Evolutionary conservation across 2,888 invertebrate species (phyloP), one percentile per base, ranked within the genome.

Genomic region (Artemia sp.): DNA sequence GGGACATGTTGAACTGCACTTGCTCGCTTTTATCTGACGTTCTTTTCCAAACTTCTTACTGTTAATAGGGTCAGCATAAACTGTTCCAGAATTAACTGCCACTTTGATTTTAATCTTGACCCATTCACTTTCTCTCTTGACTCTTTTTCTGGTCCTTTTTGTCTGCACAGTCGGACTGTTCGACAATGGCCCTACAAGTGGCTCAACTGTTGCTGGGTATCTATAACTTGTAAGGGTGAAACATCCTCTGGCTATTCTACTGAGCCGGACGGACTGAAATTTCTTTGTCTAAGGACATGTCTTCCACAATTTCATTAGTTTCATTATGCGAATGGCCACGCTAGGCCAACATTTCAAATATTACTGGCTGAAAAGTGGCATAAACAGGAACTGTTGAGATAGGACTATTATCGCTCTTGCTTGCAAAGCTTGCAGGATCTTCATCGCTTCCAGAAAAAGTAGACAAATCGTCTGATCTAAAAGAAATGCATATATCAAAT

Each of bases 1-100:
- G 58, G 58, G 58, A 53, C 58, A 53, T 53, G 58, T 53, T 53
- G 58, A 53, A 53, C 58, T 53, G 7, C 58, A 53, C 58, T 53
- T 53, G 58, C 58, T 53, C 58, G 7, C 58, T 53, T 53, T 53
- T 7, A 53, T 53, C 58, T 53, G 58, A 53, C 58, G 58, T 53
- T 53, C 58, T 53, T 53, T 53, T 53, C 58, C 58, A 53, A 5
- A 4, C 3, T 53, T 53, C 58, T 53, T 7, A n/a, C 58, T 53
- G 2, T 53, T 53, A 53, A 53, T 53, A 53, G 58, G 58, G 58
- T 53, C 58, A 53, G 2, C 58, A 53, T 53, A 53, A 53, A 53
- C 58, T 53, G 58, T 53, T 53, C 58, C 58, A 7, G 58, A 53
- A 12, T 53, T 53, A 7, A 53, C 58, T 53, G 58, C 58, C 58